Base-by-base conservation (phyloP, 2,888 invertebrate species). In the Trissoscelio sp. region DNA sequence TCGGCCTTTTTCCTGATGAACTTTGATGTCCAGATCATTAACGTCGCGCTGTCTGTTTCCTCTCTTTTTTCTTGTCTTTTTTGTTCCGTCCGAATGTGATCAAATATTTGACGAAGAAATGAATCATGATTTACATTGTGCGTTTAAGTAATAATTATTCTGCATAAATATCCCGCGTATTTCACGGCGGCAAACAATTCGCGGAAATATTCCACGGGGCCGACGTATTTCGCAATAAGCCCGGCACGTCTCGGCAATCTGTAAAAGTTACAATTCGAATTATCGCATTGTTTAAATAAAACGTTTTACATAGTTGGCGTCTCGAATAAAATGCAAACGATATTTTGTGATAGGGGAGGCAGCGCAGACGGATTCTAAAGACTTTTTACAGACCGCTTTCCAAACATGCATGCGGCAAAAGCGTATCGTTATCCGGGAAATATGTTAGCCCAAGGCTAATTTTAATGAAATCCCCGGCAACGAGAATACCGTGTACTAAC, bases 391-490 rank as follows among this genome's bases (percentile, higher is more conserved):
- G 24, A 44, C 22, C 28, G 55, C 51, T 73, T 64, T 31, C 60
- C 73, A 37, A 62, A 64, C 44, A 73, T 18, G 37, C 37, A 24
- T 14, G 14, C 28, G 28, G 51, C 18, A n/a, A 51, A 34, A 58
- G 42, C 37, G 83, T 84, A 86, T 85, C 83, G 85, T 84, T 84
- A 85, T 79, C 74, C 81, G 81, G 84, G 84, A 87, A 87, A 87
- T 86, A 87, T 87, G 84, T 85, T 87, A 83, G 85, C 87, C 86
- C 84, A 82, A 82, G 86, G 86, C 86, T 85, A 85, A 86, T 85
- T 89, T 89, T 89, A 89, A 89, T 89, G 89, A 89, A 89, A 89
- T 89, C n/a, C 86, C 84, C 84, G 82, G 83, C 83, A 79, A 83
- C 85, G 82, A n/a, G 79, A 79, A 51, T 24, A 60, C 20, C 34